Conservation (phyloP, 2,113 vertebrate genomes). For the Coracopsis vasa region DNA sequence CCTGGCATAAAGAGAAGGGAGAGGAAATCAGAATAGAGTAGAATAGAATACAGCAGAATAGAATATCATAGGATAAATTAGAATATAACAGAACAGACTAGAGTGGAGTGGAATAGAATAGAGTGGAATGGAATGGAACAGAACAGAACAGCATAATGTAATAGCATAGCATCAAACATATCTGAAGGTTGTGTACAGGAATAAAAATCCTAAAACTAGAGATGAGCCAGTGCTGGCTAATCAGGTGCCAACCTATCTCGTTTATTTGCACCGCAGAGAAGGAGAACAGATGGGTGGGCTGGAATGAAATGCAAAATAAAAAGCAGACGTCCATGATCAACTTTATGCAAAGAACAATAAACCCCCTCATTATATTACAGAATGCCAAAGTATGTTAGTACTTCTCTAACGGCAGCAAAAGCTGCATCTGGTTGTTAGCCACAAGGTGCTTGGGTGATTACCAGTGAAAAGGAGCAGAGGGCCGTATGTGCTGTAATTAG, state of each 20-base stretch:
- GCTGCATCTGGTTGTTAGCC: neutral
- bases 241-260: neutral
- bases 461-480: neutral
- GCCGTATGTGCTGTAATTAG: neutral
- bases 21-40: neutral
- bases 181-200: neutral
- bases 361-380: neutral
- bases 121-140: neutral
- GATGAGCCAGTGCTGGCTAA: neutral
- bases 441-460: neutral
- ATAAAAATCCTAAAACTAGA: neutral
- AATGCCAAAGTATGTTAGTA: neutral
- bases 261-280: neutral
- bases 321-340: neutral
- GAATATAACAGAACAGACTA: neutral
- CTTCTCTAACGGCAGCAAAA: neutral
- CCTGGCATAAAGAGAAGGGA: neutral
- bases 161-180: neutral
- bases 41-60: neutral
- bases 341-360: neutral
- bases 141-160: neutral
- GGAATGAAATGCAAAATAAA: conserved; percentile 4
- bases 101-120: neutral
- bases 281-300: conserved; percentile 14
- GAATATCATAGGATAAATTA: neutral